Percentiles rank a stretch among this genome's conserved stretches.
Conservation (phyloP, 2,113 vertebrate genomes). For the Grammomys surdaster region DNA sequence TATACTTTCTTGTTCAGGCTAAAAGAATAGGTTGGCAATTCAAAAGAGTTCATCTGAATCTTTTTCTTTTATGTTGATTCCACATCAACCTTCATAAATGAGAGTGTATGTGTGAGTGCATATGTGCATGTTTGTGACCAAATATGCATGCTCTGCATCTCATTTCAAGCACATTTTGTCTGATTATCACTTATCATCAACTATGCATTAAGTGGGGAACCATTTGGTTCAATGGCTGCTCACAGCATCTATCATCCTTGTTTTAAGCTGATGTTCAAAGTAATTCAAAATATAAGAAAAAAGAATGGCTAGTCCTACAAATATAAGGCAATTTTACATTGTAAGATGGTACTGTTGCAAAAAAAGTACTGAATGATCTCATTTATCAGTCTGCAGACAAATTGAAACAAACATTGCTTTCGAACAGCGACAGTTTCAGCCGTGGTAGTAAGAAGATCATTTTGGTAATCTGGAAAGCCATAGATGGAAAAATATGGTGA, state of each 20-base stretch:
- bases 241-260: neutral
- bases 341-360: conserved; percentile 35
- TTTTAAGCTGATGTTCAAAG: neutral
- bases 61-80: conserved; percentile 1
- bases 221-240: neutral
- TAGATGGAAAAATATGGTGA: neutral
- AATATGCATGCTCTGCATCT: neutral
- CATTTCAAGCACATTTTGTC: neutral
- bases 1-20: neutral
- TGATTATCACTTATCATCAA: neutral
- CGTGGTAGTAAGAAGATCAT: neutral
- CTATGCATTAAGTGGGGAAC: neutral
- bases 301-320: neutral
- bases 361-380: conserved; percentile 9
- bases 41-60: neutral
- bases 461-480: conserved; percentile 26
- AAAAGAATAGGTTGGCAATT: neutral
- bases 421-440: conserved; percentile 23
- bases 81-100: neutral
- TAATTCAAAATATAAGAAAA: conserved; percentile 17
- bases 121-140: neutral
- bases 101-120: neutral
- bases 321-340: conserved; percentile 28
- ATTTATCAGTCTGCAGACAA: neutral
- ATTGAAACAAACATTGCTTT: neutral